Evolutionary conservation across 2,888 invertebrate species (phyloP), one percentile per base, ranked within the genome.

Genomic region (Galeruca laticollis): DNA sequence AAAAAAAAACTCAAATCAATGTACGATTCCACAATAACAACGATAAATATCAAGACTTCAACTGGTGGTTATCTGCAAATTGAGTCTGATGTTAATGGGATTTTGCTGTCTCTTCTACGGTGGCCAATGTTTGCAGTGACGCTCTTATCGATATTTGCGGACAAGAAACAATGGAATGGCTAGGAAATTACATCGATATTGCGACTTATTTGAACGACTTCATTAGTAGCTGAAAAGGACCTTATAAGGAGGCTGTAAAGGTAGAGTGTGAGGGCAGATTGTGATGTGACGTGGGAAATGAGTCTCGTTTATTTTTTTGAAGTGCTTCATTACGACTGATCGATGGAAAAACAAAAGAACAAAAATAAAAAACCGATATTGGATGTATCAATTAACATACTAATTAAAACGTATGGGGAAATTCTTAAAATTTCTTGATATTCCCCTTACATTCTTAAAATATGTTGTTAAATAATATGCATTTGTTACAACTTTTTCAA

Each of bases 51-150:
- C 31, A 51, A 60, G 63, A 40, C 59, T 8, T 59, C 59, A 49
- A 57, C 63, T 63, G 59, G 59, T n/a, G 68, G 62, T 75, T 74
- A 76, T 76, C 76, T 67, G 73, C 72, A 62, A 75, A 75, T 70
- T 71, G 72, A 60, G 69, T 62, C 68, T 61, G 63, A 73, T 71
- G 68, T 71, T 78, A 78, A 78, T 78, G 78, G 78, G 70, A 70
- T 74, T 77, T 76, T 66, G 73, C 62, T 78, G 78, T 78, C 69
- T 63, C 54, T 69, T 64, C 70, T 68, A 61, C 70, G 75, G 76
- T 72, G 78, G 78, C 73, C 76, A 62, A 54, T 43, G 60, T 37
- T 26, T 57, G 18, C 60, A 63, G 52, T 54, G 56, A 37, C 47
- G 26, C 40, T 35, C 64, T 69, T 76, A 73, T 75, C 75, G 72